A percentile compares a stretch with the other conserved stretches of the same genome.
Evolutionary conservation across 2,797 vertebrate genomes (phyloP).

Genomic region (Allobates femoralis): DNA sequence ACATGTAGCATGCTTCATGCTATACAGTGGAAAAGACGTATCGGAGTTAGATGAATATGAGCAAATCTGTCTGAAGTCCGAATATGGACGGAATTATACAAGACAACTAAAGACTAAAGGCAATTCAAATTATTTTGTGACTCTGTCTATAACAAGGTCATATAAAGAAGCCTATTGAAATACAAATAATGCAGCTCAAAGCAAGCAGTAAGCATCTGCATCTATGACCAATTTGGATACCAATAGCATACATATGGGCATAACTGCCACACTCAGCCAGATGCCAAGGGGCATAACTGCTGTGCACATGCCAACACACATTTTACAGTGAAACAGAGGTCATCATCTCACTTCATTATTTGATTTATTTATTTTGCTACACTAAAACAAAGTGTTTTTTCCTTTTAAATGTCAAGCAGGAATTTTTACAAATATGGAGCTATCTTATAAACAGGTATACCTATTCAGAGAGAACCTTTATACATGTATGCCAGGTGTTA

Average conservation of each 20-base stretch:
- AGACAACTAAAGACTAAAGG: too few species aligned
- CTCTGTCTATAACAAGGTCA: neutral
- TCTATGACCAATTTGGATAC: constrained; percentile 1
- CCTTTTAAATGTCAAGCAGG: too few species aligned
- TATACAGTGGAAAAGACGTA: neutral
- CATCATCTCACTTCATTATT: neutral
- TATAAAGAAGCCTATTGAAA: neutral
- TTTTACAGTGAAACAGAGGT: neutral
- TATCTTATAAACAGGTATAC: too few species aligned
- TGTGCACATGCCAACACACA: neutral
- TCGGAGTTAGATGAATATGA: neutral
- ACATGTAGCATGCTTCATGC: neutral
- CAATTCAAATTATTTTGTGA: neutral
- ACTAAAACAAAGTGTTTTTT: neutral
- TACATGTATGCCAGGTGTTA: too few species aligned
- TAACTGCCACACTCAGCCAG: neutral
- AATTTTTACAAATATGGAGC: too few species aligned
- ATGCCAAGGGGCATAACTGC: neutral
- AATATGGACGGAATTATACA: neutral
- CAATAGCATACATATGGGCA: neutral
- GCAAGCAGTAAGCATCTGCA: neutral
- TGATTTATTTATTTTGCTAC: neutral
- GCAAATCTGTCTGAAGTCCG: neutral
- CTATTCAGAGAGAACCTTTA: too few species aligned
- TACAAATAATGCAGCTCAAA: neutral